phyloP scores from a whole-genome alignment of 2,888 invertebrate genomes.

The Drosophila trichaetosa region DNA sequence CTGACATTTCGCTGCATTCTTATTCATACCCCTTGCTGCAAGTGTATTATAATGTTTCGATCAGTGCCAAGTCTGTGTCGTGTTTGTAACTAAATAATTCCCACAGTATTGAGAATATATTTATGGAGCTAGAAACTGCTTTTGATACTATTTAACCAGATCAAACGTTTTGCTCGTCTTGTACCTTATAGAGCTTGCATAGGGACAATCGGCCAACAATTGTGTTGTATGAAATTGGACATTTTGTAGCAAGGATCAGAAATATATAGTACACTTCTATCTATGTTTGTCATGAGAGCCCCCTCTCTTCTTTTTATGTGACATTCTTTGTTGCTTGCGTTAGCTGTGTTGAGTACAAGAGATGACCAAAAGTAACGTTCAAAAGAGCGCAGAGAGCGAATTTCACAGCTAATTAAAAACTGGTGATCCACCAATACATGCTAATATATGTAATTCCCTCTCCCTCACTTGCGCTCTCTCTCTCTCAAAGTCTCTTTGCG shows the following conservation, averaged over 20 bases:
- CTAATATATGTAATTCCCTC: not conserved
- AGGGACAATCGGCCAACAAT: not conserved
- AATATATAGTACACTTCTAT: not conserved
- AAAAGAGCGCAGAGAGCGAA: not conserved
- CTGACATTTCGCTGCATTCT: conserved; percentile 1
- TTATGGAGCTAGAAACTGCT: not conserved
- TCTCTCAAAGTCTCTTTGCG: not conserved
- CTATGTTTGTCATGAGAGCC: not conserved
- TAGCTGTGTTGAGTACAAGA: not conserved
- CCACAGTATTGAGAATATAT: not conserved
- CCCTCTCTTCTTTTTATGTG: not conserved
- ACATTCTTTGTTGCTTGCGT: not conserved
- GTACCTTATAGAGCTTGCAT: not conserved
- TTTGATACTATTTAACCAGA: not conserved
- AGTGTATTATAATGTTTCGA: not conserved
- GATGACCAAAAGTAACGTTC: not conserved
- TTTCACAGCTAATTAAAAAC: not conserved
- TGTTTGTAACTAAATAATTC: not conserved
- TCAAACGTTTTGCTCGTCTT: not conserved
- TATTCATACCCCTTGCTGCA: not conserved
- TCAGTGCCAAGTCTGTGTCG: not conserved
- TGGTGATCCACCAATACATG: not conserved
- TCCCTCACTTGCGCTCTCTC: not conserved
- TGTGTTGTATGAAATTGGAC: not conserved
- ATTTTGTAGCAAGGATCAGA: not conserved